These are phyloP conservation scores for Gymnosoma rotundatum DNA, from an alignment of 2,888 invertebrate species.

Conservation along the genomic window DNA sequence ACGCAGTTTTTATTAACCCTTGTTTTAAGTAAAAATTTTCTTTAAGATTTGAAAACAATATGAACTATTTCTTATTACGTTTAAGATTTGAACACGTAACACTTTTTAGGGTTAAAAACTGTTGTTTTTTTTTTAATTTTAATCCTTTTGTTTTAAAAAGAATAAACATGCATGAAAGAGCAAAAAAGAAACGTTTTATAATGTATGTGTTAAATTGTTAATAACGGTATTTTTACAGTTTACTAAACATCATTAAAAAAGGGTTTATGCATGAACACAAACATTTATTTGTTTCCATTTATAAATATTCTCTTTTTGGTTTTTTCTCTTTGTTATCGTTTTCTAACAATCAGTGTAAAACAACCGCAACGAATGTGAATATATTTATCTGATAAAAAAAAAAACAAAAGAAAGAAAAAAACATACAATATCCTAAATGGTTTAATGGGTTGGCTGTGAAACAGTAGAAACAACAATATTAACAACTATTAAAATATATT, in stretches of 20 bases:
- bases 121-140: not conserved
- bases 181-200: not conserved
- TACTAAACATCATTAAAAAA: constrained; percentile 62
- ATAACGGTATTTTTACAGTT: constrained; percentile 63
- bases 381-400: constrained; percentile 28
- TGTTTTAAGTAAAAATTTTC: not conserved
- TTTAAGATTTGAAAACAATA: not conserved
- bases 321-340: constrained; percentile 22
- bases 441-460: constrained; percentile 33
- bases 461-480: constrained; percentile 12
- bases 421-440: not conserved
- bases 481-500: constrained; percentile 42
- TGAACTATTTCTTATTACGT: not conserved
- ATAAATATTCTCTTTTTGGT: not conserved
- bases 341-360: constrained; percentile 59
- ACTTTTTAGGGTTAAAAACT: constrained; percentile 16
- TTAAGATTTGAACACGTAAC: not conserved
- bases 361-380: constrained; percentile 30
- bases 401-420: not conserved
- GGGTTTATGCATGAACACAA: constrained; percentile 41
- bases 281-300: not conserved
- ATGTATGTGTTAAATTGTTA: constrained; percentile 61
- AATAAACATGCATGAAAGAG: constrained; percentile 9
- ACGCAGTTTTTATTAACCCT: not conserved
- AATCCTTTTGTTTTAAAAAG: not conserved